These are phyloP conservation scores for Dorcus hopei DNA, from an alignment of 2,888 invertebrate species.

Conservation along the genomic window DNA sequence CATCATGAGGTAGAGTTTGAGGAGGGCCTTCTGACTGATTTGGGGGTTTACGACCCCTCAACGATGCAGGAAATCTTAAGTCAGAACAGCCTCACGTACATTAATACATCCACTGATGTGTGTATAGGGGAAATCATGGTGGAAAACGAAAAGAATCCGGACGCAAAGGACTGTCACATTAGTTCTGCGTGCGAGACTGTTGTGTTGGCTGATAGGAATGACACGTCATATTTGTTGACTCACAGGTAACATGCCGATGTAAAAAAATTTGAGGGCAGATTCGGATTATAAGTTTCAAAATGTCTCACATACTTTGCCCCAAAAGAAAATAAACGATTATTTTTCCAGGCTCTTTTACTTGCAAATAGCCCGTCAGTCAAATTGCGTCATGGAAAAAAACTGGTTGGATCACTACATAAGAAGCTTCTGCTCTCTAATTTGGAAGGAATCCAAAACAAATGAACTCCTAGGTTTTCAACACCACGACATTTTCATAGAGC, in stretches of 20 bases:
- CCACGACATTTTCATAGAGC: conserved; percentile 38
- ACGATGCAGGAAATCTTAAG: conserved; percentile 25
- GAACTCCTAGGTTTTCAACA: conserved; percentile 33
- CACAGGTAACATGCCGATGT: conserved; percentile 28
- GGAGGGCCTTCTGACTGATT: conserved; percentile 16
- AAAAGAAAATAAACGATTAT: no score
- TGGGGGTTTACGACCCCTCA: conserved; percentile 35
- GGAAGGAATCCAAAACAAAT: conserved; percentile 36
- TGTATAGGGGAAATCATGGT: conserved; percentile 34
- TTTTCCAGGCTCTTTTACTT: conserved; percentile 32
- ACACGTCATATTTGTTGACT: conserved; percentile 36
- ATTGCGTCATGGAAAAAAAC: conserved; percentile 5
- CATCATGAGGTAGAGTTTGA: conserved; percentile 13
- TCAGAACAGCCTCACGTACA: conserved; percentile 29
- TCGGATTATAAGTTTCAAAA: no score
- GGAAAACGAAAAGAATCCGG: conserved; percentile 5
- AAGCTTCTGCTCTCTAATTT: conserved; percentile 34
- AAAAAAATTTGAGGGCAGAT: no score
- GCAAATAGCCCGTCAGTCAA: conserved; percentile 27
- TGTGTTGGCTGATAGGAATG: conserved; percentile 29
- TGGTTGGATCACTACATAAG: conserved; percentile 13
- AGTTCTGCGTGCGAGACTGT: conserved; percentile 31
- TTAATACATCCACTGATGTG: conserved; percentile 30
- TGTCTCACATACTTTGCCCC: no score
- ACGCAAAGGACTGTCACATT: conserved; percentile 23